Conservation (phyloP, 2,797 vertebrate genomes). For the Danio kyathit region DNA sequence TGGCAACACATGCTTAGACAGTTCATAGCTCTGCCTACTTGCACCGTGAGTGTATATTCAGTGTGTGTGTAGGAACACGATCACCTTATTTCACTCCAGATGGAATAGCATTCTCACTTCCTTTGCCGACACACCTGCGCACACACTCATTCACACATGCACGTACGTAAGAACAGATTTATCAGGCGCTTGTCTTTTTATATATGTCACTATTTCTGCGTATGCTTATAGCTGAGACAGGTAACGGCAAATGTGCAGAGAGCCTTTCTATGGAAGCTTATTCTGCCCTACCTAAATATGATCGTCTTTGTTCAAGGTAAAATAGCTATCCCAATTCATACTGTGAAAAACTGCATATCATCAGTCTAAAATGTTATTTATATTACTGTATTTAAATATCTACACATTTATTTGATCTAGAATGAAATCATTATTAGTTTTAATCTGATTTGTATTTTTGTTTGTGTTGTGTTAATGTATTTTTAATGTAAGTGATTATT, state of each 20-base stretch:
- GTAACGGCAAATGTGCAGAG: neutral
- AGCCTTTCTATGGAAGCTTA: slow-evolving; percentile 10
- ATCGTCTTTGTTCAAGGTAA: too few species aligned
- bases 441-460: too few species aligned
- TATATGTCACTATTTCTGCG: slow-evolving; percentile 15
- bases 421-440: too few species aligned
- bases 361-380: too few species aligned
- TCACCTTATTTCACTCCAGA: slow-evolving; percentile 36
- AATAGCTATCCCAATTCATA: too few species aligned
- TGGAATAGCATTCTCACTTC: slow-evolving; percentile 26
- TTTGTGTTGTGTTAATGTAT: too few species aligned
- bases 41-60: neutral
- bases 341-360: too few species aligned
- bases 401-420: too few species aligned
- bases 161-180: neutral
- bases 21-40: slow-evolving; percentile 16
- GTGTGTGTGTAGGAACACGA: neutral
- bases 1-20: slow-evolving; percentile 1
- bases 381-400: too few species aligned
- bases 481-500: too few species aligned
- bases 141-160: slow-evolving; percentile 5
- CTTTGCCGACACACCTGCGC: slow-evolving; percentile 18
- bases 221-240: neutral
- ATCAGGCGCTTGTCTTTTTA: slow-evolving; percentile 18
- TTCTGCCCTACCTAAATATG: too few species aligned